Conservation (phyloP, 1,140 invertebrate species). For the Lerema accius region DNA sequence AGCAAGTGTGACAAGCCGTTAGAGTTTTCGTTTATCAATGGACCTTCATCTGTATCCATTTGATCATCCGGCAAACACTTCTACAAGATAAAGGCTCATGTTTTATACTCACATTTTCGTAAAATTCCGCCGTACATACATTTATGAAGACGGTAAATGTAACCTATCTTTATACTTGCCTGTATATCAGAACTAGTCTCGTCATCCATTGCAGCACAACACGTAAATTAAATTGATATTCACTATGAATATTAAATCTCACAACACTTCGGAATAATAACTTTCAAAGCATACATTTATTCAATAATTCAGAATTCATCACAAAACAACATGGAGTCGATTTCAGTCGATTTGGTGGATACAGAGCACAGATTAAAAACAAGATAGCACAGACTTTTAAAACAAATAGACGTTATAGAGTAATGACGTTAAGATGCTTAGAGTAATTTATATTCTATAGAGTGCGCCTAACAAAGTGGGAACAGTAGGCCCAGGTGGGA, state of each 20-base stretch:
- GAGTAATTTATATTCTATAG: too few species aligned
- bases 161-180: constrained; percentile 57
- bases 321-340: constrained; percentile 19
- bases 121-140: not conserved
- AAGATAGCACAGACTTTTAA: too few species aligned
- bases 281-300: not conserved
- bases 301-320: not conserved
- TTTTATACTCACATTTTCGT: not conserved
- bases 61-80: constrained; percentile 64
- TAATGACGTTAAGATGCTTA: too few species aligned
- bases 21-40: constrained; percentile 74
- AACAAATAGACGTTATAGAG: too few species aligned
- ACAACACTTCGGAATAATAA: constrained; percentile 8
- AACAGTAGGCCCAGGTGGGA: too few species aligned
- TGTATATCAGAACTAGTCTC: constrained; percentile 69
- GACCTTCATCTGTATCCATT: constrained; percentile 75
- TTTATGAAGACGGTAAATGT: constrained; percentile 21
- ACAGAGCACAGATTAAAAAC: too few species aligned
- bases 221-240: not conserved
- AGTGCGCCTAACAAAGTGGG: too few species aligned
- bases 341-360: too few species aligned
- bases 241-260: not conserved
- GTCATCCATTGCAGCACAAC: constrained; percentile 60
- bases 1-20: constrained; percentile 73
- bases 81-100: constrained; percentile 43